Conservation (phyloP, 2,797 vertebrate genomes). For the Danio kyathit region DNA sequence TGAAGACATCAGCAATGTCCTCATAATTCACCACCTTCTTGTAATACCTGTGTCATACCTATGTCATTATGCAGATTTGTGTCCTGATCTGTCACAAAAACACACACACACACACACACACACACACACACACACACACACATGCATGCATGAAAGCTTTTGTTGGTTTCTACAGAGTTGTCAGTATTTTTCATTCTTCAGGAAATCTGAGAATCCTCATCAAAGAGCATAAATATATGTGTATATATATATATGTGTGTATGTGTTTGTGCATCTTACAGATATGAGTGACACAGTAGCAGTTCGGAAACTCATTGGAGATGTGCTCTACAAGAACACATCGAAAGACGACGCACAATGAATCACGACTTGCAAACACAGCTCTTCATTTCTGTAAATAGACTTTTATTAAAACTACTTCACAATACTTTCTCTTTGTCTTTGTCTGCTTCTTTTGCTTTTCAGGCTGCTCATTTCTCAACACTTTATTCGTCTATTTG, state of each 20-base stretch:
- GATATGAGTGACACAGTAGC: conserved; percentile 81
- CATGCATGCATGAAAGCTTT: not conserved
- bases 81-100: not conserved
- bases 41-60: no score
- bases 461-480: not conserved
- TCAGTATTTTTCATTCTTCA: not conserved
- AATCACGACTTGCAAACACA: conserved; percentile 2
- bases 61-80: no score
- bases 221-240: not conserved
- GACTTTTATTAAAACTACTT: conserved; percentile 69
- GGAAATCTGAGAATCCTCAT: not conserved
- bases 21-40: no score
- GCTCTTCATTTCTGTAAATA: conserved; percentile 67
- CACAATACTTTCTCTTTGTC: conserved; percentile 12
- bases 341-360: conserved; percentile 53
- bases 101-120: not conserved
- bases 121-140: not conserved
- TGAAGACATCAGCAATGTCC: no score
- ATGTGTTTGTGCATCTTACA: conserved; percentile 65
- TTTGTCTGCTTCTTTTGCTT: not conserved
- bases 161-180: not conserved
- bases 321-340: conserved; percentile 81
- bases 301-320: conserved; percentile 81
- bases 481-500: not conserved
- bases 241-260: not conserved